phyloP scores from a whole-genome alignment of 2,113 vertebrate genomes.

The Macaca fascicularis region T2T-MFA8v1.1 NC_088387.1:66414501-66415000 shows the following conservation, averaged over 20 bases:
- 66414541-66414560: constrained; percentile 25
- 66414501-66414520: constrained; percentile 33
- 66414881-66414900: neutral
- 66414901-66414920: neutral
- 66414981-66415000: neutral
- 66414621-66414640: neutral
- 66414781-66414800: neutral
- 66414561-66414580: constrained; percentile 3
- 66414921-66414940: constrained; percentile 23
- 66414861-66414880: neutral
- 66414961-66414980: neutral
- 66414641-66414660: neutral
- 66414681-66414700: neutral
- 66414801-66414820: constrained; percentile 4
- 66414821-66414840: neutral
- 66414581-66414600: constrained; percentile 25
- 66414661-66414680: neutral
- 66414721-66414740: constrained; percentile 11
- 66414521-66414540: neutral
- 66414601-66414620: constrained; percentile 1
- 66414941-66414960: constrained; percentile 4
- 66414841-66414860: constrained; percentile 26
- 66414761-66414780: neutral
- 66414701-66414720: neutral
- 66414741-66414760: constrained; percentile 22